Evolutionary conservation across 2,888 invertebrate genomes (phyloP), one percentile per base, ranked within the genome.

Genomic region (Diaperis boleti): DNA sequence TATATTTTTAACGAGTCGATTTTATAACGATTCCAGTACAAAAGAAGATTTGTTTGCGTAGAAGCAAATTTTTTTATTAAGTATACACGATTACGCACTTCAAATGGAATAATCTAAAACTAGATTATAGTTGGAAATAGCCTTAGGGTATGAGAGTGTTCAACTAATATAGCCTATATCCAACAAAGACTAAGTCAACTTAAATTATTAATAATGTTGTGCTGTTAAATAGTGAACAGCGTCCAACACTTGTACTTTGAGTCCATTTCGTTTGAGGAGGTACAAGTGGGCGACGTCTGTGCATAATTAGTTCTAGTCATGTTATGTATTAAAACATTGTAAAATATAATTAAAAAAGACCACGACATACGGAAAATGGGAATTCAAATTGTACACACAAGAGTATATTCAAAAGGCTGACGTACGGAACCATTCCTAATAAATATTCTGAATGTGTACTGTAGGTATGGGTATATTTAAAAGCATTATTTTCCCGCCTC

Each of bases 91-190:
- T 17, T 35, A 49, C 49, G 49, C 59, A 59, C 47, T 49, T 45
- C 44, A 22, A 41, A 42, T 31, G 20, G 17, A 20, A 52, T 52
- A 52, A 52, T 15, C 26, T 52, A 39, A 15, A 15, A 33, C 41
- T 42, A 56, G 56, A 55, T 49, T 20, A 44, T 56, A 49, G 42
- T 47, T 22, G 31, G 39, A 49, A 39, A 17, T 61, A 61, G 61
- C 55, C 61, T 61, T 54, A 61, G 47, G 49, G 17, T 55, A 44
- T 45, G 61, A 54, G 47, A 61, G 61, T 61, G 61, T 61, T 61
- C 54, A 55, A 59, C 31, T 17, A 47, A 59, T 18, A 52, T 59
- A 59, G 59, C 59, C 31, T 49, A 47, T 22, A n/a, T n/a, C n/a
- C n/a, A n/a, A n/a, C n/a, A 45, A 47, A 47, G 59, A 59, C 49